These are phyloP conservation scores for Tolypeutes matacus DNA, from an alignment of 2,797 vertebrate genomes.

Conservation along the genomic window DNA sequence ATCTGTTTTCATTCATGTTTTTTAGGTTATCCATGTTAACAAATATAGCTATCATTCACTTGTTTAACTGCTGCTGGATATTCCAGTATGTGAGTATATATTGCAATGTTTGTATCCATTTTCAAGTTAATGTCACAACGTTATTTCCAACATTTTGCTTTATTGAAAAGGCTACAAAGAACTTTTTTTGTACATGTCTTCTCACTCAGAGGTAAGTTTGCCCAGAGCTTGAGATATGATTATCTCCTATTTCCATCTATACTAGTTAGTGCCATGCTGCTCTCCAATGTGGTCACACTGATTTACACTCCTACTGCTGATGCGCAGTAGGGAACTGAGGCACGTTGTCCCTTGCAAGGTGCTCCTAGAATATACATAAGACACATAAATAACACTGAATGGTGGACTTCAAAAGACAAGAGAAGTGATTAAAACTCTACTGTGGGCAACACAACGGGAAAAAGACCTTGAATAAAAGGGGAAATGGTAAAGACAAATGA, in stretches of 20 bases:
- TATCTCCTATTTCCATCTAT: neutral
- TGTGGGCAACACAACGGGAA: no score
- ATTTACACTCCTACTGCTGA: neutral
- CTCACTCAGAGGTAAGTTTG: neutral
- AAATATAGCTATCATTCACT: neutral
- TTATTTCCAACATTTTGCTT: neutral
- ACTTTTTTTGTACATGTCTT: neutral
- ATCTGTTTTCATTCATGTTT: neutral
- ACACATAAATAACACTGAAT: neutral
- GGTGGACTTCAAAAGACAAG: neutral
- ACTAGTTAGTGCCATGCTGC: neutral
- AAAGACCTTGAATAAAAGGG: no score
- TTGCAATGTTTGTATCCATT: neutral
- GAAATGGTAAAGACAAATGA: no score
- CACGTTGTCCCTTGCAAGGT: neutral
- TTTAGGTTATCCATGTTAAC: neutral
- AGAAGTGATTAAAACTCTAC: neutral
- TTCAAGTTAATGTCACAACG: conserved; percentile 28
- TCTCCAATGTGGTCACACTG: neutral
- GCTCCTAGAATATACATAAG: neutral
- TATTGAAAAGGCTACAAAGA: neutral
- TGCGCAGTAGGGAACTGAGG: neutral
- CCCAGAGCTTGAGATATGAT: neutral
- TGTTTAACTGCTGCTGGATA: neutral
- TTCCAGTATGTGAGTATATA: neutral